These are phyloP conservation scores for Drosophila macrospina DNA, from an alignment of 2,888 invertebrate species.

Conservation along the genomic window DNA sequence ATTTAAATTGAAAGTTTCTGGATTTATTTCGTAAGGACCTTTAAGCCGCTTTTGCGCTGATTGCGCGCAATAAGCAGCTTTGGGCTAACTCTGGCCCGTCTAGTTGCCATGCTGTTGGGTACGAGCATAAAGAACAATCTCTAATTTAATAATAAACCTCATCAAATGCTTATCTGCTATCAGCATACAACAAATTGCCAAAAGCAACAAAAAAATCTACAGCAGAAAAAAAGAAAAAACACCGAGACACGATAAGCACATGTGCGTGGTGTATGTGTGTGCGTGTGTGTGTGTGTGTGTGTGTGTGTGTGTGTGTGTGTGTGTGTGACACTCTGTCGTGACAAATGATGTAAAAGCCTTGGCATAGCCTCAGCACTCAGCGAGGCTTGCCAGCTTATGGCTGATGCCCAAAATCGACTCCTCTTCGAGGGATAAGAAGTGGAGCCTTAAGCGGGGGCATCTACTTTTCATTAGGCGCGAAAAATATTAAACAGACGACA, in stretches of 20 bases:
- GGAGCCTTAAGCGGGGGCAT: slow-evolving; percentile 19
- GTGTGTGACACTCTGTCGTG: slow-evolving; percentile 45
- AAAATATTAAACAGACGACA: slow-evolving; percentile 77
- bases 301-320: slow-evolving; percentile 2
- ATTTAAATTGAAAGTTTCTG: slow-evolving; percentile 24
- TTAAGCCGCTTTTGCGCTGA: slow-evolving; percentile 60
- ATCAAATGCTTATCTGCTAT: slow-evolving; percentile 80
- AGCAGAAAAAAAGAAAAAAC: slow-evolving; percentile 37
- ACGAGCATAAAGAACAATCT: slow-evolving; percentile 38
- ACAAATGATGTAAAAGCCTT: slow-evolving; percentile 69
- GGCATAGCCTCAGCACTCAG: slow-evolving; percentile 18
- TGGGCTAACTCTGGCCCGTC: slow-evolving; percentile 23
- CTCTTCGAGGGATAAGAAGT: background rate
- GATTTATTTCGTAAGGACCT: slow-evolving; percentile 11
- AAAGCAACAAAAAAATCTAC: slow-evolving; percentile 45
- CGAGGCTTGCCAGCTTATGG: slow-evolving; percentile 20
- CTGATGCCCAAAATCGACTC: slow-evolving; percentile 5
- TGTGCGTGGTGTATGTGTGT: slow-evolving; percentile 29
- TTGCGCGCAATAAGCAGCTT: slow-evolving; percentile 72
- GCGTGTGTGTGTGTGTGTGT: background rate
- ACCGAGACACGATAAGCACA: slow-evolving; percentile 64
- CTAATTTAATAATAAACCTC: slow-evolving; percentile 75
- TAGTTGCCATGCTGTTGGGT: slow-evolving; percentile 26
- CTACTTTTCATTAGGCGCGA: slow-evolving; percentile 79
- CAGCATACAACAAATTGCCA: slow-evolving; percentile 75